Base-by-base conservation (phyloP, 1,140 invertebrate genomes). In the Diachasmimorpha longicaudata region DNA sequence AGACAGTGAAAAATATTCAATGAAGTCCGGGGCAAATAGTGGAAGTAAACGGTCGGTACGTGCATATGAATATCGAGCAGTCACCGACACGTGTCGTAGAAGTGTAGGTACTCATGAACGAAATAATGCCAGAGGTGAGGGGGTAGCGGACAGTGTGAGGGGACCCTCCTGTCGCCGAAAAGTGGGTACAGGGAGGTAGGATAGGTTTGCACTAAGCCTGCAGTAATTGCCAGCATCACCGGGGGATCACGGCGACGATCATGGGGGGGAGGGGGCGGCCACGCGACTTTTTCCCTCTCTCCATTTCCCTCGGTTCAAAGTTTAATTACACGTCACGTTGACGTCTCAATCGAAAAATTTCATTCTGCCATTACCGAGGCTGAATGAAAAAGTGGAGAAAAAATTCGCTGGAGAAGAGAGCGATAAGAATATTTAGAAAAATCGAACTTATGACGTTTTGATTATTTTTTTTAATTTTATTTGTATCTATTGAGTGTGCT, bases 321-420 rank as follows among this genome's bases (percentile, higher is more conserved):
- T 87, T 86, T 87, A 87, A 86, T 88, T 86, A 86, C 83, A 85
- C 82, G 82, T 86, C 84, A 85, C 81, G 84, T 82, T 77, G 76
- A 77, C 48, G 42, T 77, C 42, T 77, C 72, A 19, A 73, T 70
- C 42, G 31, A 69, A 37, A 69, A 69, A 39, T 69, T 69, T 69
- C 23, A 25, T 23, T 6, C 58, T 63, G 6, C 19, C 23, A 63
- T 63, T 25, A 63, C 31, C 21, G 9, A 69, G 13, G 6, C 6
- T 6, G 31, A 63, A 63, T 25, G 4, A 63, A 63, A 23, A 19
- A 63, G 16, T 14, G 48, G 14, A 13, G 19, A 16, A 8, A 52
- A 16, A 52, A 52, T 42, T 1, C 9, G 9, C 9, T 42, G 39
- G 13, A 42, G 39, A 42, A 1, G 11, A 42, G 4, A 42, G 13